Evolutionary conservation across 2,888 invertebrate genomes (phyloP), one percentile per base, ranked within the genome.

Genomic region (Amaurobius ferox): DNA sequence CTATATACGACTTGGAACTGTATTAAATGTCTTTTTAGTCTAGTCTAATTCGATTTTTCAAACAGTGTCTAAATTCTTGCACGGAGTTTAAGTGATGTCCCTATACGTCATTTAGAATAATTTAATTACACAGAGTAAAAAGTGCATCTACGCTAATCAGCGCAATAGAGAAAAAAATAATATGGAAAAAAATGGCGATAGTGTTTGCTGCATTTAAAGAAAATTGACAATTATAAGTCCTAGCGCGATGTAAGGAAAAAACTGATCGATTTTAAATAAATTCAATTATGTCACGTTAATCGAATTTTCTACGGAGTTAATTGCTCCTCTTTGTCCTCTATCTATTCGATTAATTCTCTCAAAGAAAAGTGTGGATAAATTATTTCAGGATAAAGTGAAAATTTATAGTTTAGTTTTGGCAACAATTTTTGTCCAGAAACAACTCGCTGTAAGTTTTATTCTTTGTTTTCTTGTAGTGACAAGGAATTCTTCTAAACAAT

Each of bases 301-400:
- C 48, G 55, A 83, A 83, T 83, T 77, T 77, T 66, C 39, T 19
- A n/a, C 40, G 44, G 62, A 83, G 55, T 83, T 77, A 83, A 83
- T 83, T 83, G 76, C 48, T 48, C 48, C 71, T 71, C 71, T 83
- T 77, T 83, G 77, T 83, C 64, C 71, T 66, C 29, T 64, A 83
- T n/a, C n/a, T n/a, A 76, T 77, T 77, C 77, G 70, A 77, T 83
- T 83, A 83, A 71, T 44, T 76, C 28, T 55, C 35, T 28, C 35
- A 16, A 35, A 61, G 44, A 67, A 61, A 55, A 78, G 39, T 29
- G 39, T 78, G 28, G 35, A 78, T 64, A 68, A 61, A 61, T 78
- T 61, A 3, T 26, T 67, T 32, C 29, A 32, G 16, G 5, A 26
- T 30, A 28, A 35, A 73, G n/a, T n/a, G n/a, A n/a, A n/a, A n/a